These are phyloP conservation scores for Notolabrus celidotus DNA, from an alignment of 2,797 vertebrate genomes.

Conservation along the genomic window DNA sequence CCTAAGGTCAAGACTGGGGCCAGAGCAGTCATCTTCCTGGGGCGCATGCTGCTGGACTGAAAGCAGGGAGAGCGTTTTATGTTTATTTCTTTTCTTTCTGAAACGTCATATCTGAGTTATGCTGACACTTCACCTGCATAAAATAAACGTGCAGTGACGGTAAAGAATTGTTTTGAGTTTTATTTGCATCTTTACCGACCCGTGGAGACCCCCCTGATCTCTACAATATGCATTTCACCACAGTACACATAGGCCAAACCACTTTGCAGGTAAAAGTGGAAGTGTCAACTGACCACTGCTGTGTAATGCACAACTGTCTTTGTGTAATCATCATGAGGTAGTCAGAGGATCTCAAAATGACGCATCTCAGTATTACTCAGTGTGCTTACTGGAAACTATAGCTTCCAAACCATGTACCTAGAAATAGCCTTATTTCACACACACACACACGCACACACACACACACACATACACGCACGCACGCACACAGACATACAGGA, in stretches of 20 bases:
- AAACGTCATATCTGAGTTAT: too few species aligned
- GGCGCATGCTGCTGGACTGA: too few species aligned
- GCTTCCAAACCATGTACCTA: slow-evolving; percentile 53
- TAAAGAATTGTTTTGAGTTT: too few species aligned
- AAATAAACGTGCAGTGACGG: too few species aligned
- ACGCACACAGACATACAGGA: slow-evolving; percentile 13
- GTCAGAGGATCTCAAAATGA: slow-evolving; percentile 60
- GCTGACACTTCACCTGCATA: too few species aligned
- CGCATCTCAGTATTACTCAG: slow-evolving; percentile 64
- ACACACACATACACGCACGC: slow-evolving; percentile 13
- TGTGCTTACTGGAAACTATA: slow-evolving; percentile 70
- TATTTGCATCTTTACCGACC: too few species aligned
- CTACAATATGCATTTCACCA: too few species aligned
- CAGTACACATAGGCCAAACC: background rate
- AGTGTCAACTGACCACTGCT: background rate
- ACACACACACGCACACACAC: slow-evolving; percentile 22
- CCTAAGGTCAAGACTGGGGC: too few species aligned
- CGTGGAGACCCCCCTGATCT: too few species aligned
- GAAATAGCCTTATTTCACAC: slow-evolving; percentile 66
- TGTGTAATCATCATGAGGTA: slow-evolving; percentile 27
- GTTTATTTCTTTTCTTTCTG: too few species aligned
- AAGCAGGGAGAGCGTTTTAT: too few species aligned
- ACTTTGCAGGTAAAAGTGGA: background rate
- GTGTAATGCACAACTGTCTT: background rate
- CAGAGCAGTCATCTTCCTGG: too few species aligned